A percentile compares a stretch with the other conserved stretches of the same genome.
Conservation (phyloP, 2,888 invertebrate species). For the Thymelicus sylvestris region DNA sequence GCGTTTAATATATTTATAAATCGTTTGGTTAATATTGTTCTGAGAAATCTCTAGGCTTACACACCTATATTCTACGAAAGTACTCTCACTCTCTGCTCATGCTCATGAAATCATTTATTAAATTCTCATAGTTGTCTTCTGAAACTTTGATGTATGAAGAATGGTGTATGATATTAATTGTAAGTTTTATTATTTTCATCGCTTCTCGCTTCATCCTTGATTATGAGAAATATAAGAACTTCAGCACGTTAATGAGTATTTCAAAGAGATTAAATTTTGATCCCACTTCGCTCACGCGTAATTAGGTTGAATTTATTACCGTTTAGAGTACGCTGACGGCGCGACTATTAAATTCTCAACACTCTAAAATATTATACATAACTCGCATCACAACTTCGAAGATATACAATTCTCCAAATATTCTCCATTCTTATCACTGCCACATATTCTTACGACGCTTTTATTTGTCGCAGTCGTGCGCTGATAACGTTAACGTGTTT, state of each 20-base stretch:
- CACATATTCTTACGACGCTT: conserved; percentile 35
- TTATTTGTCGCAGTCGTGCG: conserved; percentile 23
- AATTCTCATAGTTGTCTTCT: too few relatives aligned
- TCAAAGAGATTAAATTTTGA: conserved; percentile 42
- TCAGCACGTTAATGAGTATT: conserved; percentile 29
- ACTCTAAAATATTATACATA: background rate
- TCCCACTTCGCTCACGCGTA: conserved; percentile 39
- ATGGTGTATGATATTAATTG: too few relatives aligned
- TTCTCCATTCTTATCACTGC: conserved; percentile 15
- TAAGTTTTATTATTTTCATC: background rate
- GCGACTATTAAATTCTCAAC: conserved; percentile 2
- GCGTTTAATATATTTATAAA: too few relatives aligned
- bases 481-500: conserved; percentile 33
- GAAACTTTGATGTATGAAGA: too few relatives aligned
- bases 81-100: too few relatives aligned
- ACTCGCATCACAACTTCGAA: background rate
- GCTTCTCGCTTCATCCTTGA: background rate
- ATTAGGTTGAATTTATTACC: conserved; percentile 34
- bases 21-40: too few relatives aligned
- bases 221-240: background rate
- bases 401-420: background rate
- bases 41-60: too few relatives aligned
- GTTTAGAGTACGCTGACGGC: conserved; percentile 1
- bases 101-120: too few relatives aligned
- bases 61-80: too few relatives aligned